Evolutionary conservation across 1,140 invertebrate species (phyloP), one percentile per base, ranked within the genome.

Genomic region (Muscidifurax raptorellus): DNA sequence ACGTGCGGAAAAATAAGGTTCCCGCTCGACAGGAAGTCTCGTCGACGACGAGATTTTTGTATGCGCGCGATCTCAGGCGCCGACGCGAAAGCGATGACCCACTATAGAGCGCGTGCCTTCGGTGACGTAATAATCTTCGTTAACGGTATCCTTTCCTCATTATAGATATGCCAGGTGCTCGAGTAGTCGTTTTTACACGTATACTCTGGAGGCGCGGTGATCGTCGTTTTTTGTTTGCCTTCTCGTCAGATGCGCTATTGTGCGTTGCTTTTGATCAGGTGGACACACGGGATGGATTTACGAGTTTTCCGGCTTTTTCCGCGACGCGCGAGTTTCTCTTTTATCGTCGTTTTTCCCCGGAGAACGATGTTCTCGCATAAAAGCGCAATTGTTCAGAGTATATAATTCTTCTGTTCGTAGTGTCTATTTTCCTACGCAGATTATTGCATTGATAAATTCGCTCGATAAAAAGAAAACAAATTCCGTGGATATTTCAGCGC

Each of bases 41-140:
- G 27, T 0, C 59, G 25, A 32, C 28, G 52, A 64, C 32, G 1
- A 47, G 25, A 25, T 30, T 59, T 76, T 28, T 6, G 52, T 75
- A 82, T 75, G 74, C 27, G 74, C 27, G 76, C 52, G 10, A 40
- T 40, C 36, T 40, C 52, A 59, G 52, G 15, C 30, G 22, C 18
- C 67, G 84, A 86, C 87, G 89, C 89, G 89, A 89, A 89, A 89
- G 89, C 89, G 85, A 87, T 89, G 89, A 89, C 89, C 89, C 87
- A 89, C 86, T 89, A 86, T 87, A 86, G 64, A 79, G 74, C 86
- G 88, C 86, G 85, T 88, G 86, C 83, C 86, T 52, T n/a, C 66
- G 10, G 72, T 89, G 88, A 88, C 88, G 88, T 87, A 89, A 89
- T 85, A 87, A 88, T 89, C 88, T 87, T 88, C 86, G 86, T 84